Evolutionary conservation across 2,113 vertebrate genomes (phyloP), one percentile per base, ranked within the genome.

Genomic region (Odocoileus virginianus): DNA sequence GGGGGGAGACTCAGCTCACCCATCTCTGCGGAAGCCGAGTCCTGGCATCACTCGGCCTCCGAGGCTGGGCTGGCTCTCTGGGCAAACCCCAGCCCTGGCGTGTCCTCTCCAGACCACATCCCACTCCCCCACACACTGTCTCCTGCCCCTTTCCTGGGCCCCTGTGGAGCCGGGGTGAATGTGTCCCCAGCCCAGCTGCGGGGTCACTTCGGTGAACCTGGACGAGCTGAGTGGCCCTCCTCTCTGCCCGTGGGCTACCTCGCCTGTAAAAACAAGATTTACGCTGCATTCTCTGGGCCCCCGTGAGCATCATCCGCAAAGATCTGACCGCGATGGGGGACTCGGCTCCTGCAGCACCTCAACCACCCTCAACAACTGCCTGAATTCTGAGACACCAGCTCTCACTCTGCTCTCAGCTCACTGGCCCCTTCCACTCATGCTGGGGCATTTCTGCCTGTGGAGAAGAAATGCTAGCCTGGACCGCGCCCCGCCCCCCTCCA

Each of bases 381-480:
- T 7, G 4, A 8, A 36, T 19, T 16, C 33, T 45, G 36, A 60
- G 4, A 7, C 5, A 1, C 36, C 71, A 6, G 10, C 7, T 25
- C n/a, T 23, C 9, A n/a, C 4, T 2, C 81, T 3, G 7, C 12
- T n/a, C 45, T 2, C 82, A 3, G 71, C 2, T 40, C 16, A 16
- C 45, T 0, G 1, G 2, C 17, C 7, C 1, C 7, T 7, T 1
- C 3, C 0, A 2, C 15, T 16, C 84, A 27, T 3, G 0, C 54
- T 2, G 8, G 6, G 54, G 55, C n/a, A 0, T 27, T 50, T 61
- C 60, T 1, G 0, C 52, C 4, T 78, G 33, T 27, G 1, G 2
- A 10, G 15, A 40, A 58, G 27, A 15, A 13, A 23, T 1, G 1
- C 43, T 3, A 14, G n/a, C n/a, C 57, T 27, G 3, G n/a, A 2